These are phyloP conservation scores for Furnarius figulus DNA, from an alignment of 2,113 vertebrate species.

Conservation along the genomic window DNA sequence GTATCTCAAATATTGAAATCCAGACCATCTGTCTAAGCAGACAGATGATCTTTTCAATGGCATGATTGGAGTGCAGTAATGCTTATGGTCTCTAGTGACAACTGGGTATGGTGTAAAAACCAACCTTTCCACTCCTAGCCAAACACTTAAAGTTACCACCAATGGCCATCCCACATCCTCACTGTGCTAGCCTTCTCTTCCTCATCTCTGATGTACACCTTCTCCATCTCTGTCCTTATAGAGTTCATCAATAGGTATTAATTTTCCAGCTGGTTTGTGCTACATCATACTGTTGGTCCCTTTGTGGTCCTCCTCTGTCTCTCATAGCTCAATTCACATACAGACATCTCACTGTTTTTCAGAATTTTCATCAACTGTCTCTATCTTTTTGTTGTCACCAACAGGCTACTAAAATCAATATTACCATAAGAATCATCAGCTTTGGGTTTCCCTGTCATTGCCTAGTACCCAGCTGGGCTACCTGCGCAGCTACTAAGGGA, in stretches of 20 bases:
- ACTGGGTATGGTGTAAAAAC: neutral
- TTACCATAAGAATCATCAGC: neutral
- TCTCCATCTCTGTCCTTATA: neutral
- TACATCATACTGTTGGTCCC: neutral
- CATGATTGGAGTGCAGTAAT: neutral
- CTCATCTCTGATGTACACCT: neutral
- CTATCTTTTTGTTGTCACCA: neutral
- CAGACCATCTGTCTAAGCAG: neutral
- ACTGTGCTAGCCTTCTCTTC: neutral
- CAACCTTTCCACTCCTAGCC: neutral
- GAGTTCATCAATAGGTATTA: neutral
- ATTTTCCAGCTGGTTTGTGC: neutral
- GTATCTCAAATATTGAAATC: neutral
- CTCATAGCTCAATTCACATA: neutral
- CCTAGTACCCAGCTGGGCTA: neutral
- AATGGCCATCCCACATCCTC: neutral
- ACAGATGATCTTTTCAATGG: neutral
- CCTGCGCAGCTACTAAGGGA: neutral
- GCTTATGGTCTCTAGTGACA: neutral
- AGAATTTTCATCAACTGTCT: neutral
- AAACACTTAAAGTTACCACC: neutral
- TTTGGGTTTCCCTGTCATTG: neutral
- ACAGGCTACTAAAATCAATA: neutral
- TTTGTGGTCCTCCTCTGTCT: neutral
- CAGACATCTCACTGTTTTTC: neutral